phyloP scores from a whole-genome alignment of 1,140 invertebrate genomes.

The Samia ricini region DNA sequence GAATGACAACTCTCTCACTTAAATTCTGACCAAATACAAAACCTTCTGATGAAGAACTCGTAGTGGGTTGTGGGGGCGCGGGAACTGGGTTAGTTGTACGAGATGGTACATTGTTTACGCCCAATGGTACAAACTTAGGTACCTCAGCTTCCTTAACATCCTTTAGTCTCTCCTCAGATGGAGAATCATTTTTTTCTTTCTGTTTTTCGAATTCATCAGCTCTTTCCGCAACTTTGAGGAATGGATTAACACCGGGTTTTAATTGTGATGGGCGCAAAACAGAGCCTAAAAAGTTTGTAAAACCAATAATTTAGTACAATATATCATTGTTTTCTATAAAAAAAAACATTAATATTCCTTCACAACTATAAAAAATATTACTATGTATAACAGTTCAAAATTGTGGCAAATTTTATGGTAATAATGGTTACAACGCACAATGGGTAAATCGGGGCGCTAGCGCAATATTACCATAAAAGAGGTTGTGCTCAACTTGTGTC shows the following conservation, averaged over 20 bases:
- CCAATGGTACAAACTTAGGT: conserved; percentile 73
- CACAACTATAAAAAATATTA: too few species aligned
- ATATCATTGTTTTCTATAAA: too few species aligned
- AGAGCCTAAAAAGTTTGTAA: conserved; percentile 42
- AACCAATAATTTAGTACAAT: background rate
- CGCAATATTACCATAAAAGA: too few species aligned
- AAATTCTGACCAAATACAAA: conserved; percentile 97
- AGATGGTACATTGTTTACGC: conserved; percentile 51
- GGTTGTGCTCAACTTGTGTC: too few species aligned
- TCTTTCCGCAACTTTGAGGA: conserved; percentile 48
- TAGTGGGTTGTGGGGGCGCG: conserved; percentile 44
- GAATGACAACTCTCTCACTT: conserved; percentile 85
- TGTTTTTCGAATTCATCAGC: conserved; percentile 26
- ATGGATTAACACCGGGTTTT: conserved; percentile 62
- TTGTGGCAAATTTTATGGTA: too few species aligned
- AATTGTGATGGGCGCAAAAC: conserved; percentile 65
- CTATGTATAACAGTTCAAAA: too few species aligned
- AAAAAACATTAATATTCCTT: too few species aligned
- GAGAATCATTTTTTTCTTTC: conserved; percentile 17
- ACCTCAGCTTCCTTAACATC: conserved; percentile 45
- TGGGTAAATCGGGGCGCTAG: too few species aligned
- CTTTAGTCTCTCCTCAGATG: conserved; percentile 44
- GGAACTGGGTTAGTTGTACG: conserved; percentile 54
- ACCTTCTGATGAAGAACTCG: conserved; percentile 60
- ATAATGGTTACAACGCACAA: too few species aligned